phyloP scores from a whole-genome alignment of 2,113 vertebrate species.

The Nannobrachium achirus region DNA sequence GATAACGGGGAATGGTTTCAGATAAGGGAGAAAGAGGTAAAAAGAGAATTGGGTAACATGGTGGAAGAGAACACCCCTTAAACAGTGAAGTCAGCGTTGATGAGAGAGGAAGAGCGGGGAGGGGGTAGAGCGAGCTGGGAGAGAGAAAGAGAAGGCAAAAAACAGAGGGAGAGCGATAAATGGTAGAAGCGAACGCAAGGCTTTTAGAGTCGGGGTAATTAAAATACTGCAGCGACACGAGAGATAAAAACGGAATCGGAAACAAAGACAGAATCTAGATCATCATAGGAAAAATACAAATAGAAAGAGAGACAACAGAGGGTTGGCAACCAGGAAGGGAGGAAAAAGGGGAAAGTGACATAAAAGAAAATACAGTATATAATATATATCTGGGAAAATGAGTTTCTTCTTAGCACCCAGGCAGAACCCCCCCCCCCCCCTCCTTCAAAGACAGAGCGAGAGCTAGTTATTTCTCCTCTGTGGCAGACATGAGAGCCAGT shows the following conservation, averaged over 20 bases:
- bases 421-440: background rate
- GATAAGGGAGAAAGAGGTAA: background rate
- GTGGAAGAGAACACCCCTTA: background rate
- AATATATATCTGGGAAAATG: no score
- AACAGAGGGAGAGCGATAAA: background rate
- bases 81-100: no score
- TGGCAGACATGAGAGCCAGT: slow-evolving; percentile 65
- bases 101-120: no score
- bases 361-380: no score
- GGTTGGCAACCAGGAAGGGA: background rate
- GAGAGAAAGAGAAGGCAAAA: background rate
- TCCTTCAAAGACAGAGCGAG: slow-evolving; percentile 64
- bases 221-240: no score
- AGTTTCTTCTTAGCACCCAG: slow-evolving; percentile 47
- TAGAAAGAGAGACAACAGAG: background rate
- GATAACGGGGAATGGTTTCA: background rate
- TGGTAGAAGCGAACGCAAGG: no score
- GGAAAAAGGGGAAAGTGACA: background rate
- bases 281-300: background rate
- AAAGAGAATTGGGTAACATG: background rate
- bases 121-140: no score
- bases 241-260: background rate
- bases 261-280: background rate
- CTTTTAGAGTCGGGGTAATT: no score
- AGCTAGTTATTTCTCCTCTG: slow-evolving; percentile 71